Evolutionary conservation across 2,888 invertebrate genomes (phyloP).

Genomic region (Zeuzera pyrina): DNA sequence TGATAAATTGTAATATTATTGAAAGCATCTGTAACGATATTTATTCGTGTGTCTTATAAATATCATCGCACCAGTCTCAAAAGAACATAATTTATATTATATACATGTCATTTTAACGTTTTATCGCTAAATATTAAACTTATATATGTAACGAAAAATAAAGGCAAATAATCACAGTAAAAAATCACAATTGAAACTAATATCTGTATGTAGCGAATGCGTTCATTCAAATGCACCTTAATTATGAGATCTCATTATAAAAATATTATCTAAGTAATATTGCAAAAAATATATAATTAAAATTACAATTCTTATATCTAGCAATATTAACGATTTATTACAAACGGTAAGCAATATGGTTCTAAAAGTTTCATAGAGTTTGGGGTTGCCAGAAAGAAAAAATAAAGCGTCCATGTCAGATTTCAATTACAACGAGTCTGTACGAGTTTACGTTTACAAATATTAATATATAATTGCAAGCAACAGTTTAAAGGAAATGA

Average conservation of each 20-base stretch:
- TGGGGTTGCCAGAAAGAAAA: slow-evolving; percentile 40
- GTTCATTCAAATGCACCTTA: slow-evolving; percentile 14
- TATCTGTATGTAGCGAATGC: background rate
- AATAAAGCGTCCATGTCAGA: slow-evolving; percentile 35
- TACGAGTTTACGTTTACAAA: too few species aligned
- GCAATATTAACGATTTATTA: slow-evolving; percentile 60
- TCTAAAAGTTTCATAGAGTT: slow-evolving; percentile 40
- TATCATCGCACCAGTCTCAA: slow-evolving; percentile 45
- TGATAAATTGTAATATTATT: too few species aligned
- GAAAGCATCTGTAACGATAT: too few species aligned
- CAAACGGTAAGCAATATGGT: slow-evolving; percentile 60
- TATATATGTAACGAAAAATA: slow-evolving; percentile 18
- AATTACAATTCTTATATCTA: slow-evolving; percentile 51
- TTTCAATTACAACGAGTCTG: too few species aligned
- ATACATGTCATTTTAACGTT: slow-evolving; percentile 14
- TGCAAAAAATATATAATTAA: slow-evolving; percentile 51
- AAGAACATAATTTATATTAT: slow-evolving; percentile 22
- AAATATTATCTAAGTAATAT: slow-evolving; percentile 57
- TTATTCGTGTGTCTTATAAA: too few species aligned
- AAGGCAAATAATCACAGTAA: slow-evolving; percentile 55
- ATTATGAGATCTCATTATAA: slow-evolving; percentile 52
- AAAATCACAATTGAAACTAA: slow-evolving; percentile 41
- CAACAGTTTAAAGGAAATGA: background rate
- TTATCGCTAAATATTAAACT: background rate
- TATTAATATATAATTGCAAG: background rate